Percentiles rank a stretch among this genome's conserved stretches.
phyloP scores from a whole-genome alignment of 2,113 vertebrate genomes.

The Heliornis fulica region DNA sequence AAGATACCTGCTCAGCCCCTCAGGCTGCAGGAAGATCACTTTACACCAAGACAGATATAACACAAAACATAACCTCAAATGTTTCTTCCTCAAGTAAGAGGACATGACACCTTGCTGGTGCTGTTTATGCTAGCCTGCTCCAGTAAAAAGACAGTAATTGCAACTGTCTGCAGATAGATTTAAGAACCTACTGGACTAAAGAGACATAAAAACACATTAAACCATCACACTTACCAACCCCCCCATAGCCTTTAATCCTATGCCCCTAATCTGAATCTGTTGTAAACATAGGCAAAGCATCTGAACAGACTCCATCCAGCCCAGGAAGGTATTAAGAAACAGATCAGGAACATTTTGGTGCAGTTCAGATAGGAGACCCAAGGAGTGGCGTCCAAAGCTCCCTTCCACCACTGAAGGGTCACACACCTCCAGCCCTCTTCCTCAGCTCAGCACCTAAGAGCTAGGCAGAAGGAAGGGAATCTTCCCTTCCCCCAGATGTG shows the following conservation, averaged over 20 bases:
- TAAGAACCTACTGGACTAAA: not conserved
- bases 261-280: not conserved
- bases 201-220: not conserved
- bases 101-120: not conserved
- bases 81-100: not conserved
- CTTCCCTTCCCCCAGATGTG: not conserved
- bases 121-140: not conserved
- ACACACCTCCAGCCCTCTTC: not conserved
- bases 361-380: not conserved
- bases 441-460: not conserved
- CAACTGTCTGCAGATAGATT: not conserved
- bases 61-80: not conserved
- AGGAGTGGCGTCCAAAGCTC: fast-evolving
- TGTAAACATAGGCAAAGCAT: not conserved
- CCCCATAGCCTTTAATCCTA: not conserved
- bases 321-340: fast-evolving
- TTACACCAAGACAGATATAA: not conserved
- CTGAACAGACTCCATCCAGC: not conserved
- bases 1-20: not conserved
- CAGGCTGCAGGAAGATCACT: not conserved
- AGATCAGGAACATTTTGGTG: fast-evolving
- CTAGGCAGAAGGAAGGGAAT: not conserved
- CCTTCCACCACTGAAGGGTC: fast-evolving
- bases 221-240: not conserved
- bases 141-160: not conserved